These are phyloP conservation scores for Zalophus californianus DNA, from an alignment of 2,797 vertebrate genomes.

Conservation along the genomic window DNA sequence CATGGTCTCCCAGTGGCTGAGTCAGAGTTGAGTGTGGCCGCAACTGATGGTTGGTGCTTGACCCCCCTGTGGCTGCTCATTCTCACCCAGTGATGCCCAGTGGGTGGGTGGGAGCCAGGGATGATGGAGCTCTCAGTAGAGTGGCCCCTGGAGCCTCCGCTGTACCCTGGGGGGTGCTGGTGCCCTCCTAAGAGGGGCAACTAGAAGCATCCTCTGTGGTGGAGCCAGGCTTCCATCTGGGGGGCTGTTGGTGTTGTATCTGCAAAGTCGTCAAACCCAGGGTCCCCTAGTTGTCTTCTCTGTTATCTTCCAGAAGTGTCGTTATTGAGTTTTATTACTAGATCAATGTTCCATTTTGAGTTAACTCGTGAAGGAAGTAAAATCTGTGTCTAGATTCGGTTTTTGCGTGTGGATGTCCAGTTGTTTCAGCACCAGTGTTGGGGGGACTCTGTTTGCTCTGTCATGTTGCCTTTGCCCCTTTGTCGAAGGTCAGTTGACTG, in stretches of 20 bases:
- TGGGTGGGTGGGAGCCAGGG: not conserved
- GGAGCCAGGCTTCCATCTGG: not conserved
- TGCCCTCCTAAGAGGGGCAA: not conserved
- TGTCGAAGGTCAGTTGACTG: not conserved
- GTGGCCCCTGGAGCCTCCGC: not conserved
- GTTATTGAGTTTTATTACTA: not conserved
- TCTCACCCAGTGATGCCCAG: not conserved
- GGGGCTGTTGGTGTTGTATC: too few species aligned
- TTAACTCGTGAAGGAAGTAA: not conserved
- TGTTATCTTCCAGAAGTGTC: not conserved
- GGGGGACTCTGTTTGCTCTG: not conserved
- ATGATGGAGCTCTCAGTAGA: too few species aligned
- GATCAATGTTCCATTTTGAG: not conserved
- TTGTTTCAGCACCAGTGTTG: not conserved
- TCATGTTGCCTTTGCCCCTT: not conserved
- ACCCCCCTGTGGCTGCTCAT: too few species aligned
- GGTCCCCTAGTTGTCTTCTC: not conserved
- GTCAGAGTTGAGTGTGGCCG: not conserved
- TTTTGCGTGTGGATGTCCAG: not conserved
- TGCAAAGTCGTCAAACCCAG: not conserved
- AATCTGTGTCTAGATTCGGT: not conserved
- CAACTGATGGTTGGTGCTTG: too few species aligned
- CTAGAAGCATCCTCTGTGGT: not conserved
- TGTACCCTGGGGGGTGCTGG: accelerated
- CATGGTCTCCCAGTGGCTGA: accelerated